Evolutionary conservation across 2,113 vertebrate species (phyloP).

Genomic region (Ameiurus melas): DNA sequence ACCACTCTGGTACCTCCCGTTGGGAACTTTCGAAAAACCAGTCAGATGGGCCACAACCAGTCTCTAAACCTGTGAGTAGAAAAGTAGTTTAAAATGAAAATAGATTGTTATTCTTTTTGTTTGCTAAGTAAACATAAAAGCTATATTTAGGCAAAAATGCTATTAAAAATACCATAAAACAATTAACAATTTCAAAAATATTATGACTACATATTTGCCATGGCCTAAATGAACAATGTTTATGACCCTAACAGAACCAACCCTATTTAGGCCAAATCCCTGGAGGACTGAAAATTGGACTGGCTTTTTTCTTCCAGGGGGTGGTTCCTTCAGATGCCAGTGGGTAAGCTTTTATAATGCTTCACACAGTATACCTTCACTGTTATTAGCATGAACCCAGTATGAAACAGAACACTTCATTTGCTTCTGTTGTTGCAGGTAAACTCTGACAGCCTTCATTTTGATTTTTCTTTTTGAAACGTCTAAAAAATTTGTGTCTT

Average conservation of each 20-base stretch:
- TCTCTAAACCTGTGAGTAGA: conserved; percentile 10
- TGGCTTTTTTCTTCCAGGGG: not conserved
- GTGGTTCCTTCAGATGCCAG: not conserved
- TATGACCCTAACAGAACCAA: not conserved
- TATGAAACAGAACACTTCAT: not conserved
- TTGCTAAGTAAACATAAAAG: not conserved
- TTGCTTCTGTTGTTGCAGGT: no score
- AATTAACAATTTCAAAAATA: not conserved
- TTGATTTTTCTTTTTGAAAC: no score
- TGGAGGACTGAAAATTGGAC: not conserved
- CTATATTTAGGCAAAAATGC: not conserved
- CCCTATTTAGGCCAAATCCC: not conserved
- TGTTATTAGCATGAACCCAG: not conserved
- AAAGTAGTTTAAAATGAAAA: not conserved
- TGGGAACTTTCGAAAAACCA: not conserved
- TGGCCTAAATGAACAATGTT: not conserved
- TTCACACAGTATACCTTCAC: not conserved
- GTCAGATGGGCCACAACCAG: not conserved
- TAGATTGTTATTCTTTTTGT: no score
- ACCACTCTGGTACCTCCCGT: not conserved
- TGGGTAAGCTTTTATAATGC: not conserved
- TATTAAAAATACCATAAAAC: not conserved
- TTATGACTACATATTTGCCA: not conserved
- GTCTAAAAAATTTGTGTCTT: no score
- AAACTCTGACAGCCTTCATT: no score